A percentile compares a stretch with the other conserved stretches of the same genome.
Conservation (phyloP, 2,113 vertebrate genomes). For the Capreolus pygargus region DNA sequence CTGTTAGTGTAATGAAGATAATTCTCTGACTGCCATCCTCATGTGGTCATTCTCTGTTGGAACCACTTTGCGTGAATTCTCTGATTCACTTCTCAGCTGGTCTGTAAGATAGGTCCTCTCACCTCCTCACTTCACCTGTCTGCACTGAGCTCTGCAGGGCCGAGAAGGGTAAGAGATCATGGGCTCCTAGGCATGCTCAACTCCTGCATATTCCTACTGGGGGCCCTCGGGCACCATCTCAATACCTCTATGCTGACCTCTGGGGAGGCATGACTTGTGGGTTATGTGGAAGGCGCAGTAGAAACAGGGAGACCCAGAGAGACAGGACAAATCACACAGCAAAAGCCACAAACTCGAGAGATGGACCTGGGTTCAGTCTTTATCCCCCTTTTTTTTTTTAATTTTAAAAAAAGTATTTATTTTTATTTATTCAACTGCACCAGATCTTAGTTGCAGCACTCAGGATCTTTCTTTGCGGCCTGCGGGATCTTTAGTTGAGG, state of each 20-base stretch:
- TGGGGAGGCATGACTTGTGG: rapidly evolving
- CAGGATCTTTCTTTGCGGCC: rapidly evolving
- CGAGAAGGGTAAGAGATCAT: rapidly evolving
- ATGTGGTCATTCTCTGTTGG: neutral
- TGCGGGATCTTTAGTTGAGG: neutral
- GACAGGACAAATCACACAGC: neutral
- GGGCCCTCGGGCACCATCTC: no score
- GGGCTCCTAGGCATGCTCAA: rapidly evolving
- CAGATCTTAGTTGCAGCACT: neutral
- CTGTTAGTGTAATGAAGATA: neutral
- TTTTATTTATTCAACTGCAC: neutral
- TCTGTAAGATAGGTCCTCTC: neutral
- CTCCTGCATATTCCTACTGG: neutral
- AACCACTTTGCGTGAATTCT: neutral
- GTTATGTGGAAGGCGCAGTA: neutral
- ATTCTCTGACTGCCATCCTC: neutral
- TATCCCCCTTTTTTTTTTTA: neutral
- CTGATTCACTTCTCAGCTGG: neutral
- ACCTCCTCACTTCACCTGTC: neutral
- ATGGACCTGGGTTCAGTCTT: neutral
- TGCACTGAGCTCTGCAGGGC: neutral
- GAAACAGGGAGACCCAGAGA: neutral
- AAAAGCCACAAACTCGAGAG: neutral
- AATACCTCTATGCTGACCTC: rapidly evolving
- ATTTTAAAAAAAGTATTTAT: neutral